These are phyloP conservation scores for Entomyzon cyanotis DNA, from an alignment of 2,113 vertebrate species.

Conservation along the genomic window DNA sequence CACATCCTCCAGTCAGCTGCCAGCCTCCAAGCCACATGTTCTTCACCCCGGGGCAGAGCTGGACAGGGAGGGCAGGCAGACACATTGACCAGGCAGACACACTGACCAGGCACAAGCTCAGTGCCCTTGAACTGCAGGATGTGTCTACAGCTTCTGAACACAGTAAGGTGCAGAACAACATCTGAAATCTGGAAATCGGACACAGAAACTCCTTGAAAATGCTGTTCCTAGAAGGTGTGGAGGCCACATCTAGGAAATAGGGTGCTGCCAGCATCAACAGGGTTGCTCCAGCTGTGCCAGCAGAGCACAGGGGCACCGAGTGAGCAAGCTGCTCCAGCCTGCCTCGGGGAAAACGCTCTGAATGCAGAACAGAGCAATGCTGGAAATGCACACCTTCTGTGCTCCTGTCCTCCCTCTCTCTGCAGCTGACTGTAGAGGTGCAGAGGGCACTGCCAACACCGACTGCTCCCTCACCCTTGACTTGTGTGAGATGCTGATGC, in stretches of 20 bases:
- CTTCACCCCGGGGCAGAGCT: neutral
- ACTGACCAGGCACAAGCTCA: rapidly evolving
- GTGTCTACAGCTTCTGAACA: neutral
- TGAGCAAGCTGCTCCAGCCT: neutral
- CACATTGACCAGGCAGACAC: neutral
- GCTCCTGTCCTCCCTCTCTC: neutral
- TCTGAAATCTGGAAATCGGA: neutral
- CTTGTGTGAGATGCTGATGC: neutral
- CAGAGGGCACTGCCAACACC: neutral
- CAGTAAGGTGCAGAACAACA: neutral
- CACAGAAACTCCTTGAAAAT: neutral
- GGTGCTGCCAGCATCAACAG: neutral
- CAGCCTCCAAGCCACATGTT: neutral
- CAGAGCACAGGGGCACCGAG: neutral
- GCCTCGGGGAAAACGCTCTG: neutral
- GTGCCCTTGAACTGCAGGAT: neutral
- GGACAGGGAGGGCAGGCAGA: neutral
- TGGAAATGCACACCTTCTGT: neutral
- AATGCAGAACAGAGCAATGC: neutral
- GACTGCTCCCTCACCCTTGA: neutral
- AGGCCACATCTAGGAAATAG: neutral
- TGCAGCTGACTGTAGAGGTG: neutral
- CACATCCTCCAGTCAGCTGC: neutral
- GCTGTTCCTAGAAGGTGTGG: neutral
- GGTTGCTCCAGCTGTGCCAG: neutral